Conservation (phyloP, 1,140 invertebrate species). For the Ostrea denselamellosa region DNA sequence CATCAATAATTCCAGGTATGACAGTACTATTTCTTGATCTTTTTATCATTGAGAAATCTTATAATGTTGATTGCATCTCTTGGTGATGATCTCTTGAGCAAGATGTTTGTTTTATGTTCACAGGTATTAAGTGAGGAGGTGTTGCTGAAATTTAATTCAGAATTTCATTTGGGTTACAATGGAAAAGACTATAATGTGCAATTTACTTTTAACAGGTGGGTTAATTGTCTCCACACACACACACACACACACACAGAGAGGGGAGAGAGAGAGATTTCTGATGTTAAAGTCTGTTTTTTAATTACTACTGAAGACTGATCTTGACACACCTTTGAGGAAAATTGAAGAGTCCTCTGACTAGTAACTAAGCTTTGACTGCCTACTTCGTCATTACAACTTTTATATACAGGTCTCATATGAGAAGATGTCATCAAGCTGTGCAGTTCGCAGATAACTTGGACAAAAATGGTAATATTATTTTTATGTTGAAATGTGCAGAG, state of each 20-base stretch:
- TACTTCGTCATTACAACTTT: neutral
- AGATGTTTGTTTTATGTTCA: neutral
- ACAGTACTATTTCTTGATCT: too few species aligned
- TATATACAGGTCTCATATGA: slow-evolving; percentile 77
- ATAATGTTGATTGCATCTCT: too few species aligned
- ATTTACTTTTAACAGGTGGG: slow-evolving; percentile 82
- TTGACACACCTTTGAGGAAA: too few species aligned
- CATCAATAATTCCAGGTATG: too few species aligned
- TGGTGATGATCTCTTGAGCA: too few species aligned
- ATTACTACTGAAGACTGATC: too few species aligned
- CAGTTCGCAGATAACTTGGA: slow-evolving; percentile 82
- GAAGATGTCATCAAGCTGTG: slow-evolving; percentile 85
- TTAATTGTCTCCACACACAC: neutral
- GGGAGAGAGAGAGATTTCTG: too few species aligned
- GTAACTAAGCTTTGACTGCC: too few species aligned
- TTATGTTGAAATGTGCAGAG: neutral
- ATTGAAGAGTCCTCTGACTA: too few species aligned
- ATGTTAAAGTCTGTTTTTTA: too few species aligned
- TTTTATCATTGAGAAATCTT: too few species aligned
- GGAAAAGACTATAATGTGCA: slow-evolving; percentile 83
- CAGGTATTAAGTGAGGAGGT: slow-evolving; percentile 80
- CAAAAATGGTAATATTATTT: slow-evolving; percentile 63
- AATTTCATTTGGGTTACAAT: slow-evolving; percentile 85
- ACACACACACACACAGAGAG: too few species aligned
- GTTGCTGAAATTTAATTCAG: slow-evolving; percentile 85